Percentiles rank a stretch among this genome's conserved stretches.
Conservation (phyloP, 2,797 vertebrate species). For the Diglossa cyanea region DNA sequence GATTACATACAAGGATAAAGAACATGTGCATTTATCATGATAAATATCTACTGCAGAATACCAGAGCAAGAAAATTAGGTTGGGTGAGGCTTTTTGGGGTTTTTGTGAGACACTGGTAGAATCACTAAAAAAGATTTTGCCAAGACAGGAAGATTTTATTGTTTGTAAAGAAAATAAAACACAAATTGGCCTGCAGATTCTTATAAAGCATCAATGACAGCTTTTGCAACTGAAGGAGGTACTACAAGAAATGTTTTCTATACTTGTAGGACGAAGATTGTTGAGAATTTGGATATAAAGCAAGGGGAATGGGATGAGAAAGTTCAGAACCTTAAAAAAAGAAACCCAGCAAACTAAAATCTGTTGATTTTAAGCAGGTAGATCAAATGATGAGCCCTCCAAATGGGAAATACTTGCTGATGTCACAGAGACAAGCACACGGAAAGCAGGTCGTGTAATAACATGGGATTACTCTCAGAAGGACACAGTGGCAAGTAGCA, state of each 20-base stretch:
- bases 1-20: not conserved
- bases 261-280: not conserved
- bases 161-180: not conserved
- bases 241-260: not conserved
- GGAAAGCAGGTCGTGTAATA: not conserved
- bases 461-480: not conserved
- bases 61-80: not conserved
- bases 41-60: not conserved
- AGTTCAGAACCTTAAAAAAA: not conserved
- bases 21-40: slow-evolving; percentile 24
- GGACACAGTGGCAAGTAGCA: not conserved
- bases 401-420: not conserved
- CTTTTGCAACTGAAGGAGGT: not conserved
- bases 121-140: not conserved
- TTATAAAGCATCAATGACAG: not conserved
- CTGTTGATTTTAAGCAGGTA: not conserved
- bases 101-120: not conserved
- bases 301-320: not conserved
- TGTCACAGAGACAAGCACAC: not conserved
- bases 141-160: not conserved
- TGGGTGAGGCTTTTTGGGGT: not conserved
- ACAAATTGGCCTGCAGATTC: not conserved
- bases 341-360: not conserved
- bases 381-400: not conserved
- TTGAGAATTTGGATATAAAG: not conserved